Base-by-base conservation (phyloP, 92 coral and sea anemone species). In the Siderastrea siderea region DNA sequence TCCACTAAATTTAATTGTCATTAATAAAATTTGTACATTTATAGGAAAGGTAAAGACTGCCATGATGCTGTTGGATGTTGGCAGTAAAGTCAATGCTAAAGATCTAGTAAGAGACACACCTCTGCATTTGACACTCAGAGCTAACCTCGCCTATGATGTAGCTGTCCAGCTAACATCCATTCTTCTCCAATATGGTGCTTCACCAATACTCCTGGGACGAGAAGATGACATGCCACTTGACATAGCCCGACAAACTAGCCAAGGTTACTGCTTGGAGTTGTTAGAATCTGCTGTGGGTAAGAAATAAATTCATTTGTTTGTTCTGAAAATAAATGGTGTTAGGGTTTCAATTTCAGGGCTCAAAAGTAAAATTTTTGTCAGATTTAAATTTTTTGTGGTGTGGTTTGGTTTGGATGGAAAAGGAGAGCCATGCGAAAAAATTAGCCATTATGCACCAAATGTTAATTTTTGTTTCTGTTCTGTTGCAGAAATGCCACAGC, bases 61-160 rank as follows among this genome's bases (percentile, higher is more conserved):
- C 6, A 84, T 89, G n/a, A 65, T 94, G 77, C 91, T 97, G 46
- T 87, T 97, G 82, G 99, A 97, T 84, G 90, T 92, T 13, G 93
- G 94, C 57, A 88, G 95, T 43, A 79, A 96, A 61, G 96, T 95
- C 79, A 93, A 94, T 94, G 95, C 96, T 6, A 93, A 82, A 73
- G 99, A 97, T 80, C 79, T 97, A 82, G 92, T 97, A 17, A 58
- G 78, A 62, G 98, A 97, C 61, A 97, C 99, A 16, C 98, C 99
- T 38, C 88, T 97, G 16, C 98, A 97, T 86, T 82, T 92, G 51
- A 93, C 92, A 1, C 85, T 92, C 4, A 91, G 99, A 19, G 93
- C 98, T 0, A 84, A 91, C 80, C 95, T 92, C 54, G 93, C 98
- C 15, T 93, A 89, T 14, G 98, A 95, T 8, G 90, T 92, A 62